Conservation (phyloP, 2,888 invertebrate species). For the Vesta saturnalis region DNA sequence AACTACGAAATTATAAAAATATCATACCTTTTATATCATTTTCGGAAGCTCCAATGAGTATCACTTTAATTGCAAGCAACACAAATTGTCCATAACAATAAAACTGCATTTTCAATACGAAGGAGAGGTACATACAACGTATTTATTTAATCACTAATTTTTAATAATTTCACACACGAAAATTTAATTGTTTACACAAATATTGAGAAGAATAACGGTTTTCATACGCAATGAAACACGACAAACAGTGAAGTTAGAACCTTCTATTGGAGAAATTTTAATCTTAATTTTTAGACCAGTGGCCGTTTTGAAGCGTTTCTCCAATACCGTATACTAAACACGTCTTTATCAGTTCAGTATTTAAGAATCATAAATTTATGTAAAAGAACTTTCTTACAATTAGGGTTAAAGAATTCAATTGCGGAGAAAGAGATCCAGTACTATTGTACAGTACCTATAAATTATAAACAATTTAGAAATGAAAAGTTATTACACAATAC, state of each 20-base stretch:
- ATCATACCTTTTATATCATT: conserved; percentile 58
- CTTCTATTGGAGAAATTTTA: conserved; percentile 57
- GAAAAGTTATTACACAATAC: conserved; percentile 47
- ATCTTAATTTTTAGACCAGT: conserved; percentile 56
- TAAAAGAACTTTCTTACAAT: conserved; percentile 49
- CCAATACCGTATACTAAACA: conserved; percentile 33
- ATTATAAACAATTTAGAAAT: conserved; percentile 44
- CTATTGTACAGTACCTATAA: conserved; percentile 21
- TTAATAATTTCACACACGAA: conserved; percentile 17
- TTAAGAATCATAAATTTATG: conserved; percentile 18
- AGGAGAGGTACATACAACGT: conserved; percentile 56
- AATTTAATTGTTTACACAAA: background rate
- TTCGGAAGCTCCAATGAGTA: conserved; percentile 53
- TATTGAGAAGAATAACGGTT: conserved; percentile 9
- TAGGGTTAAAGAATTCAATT: conserved; percentile 42
- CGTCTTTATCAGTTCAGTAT: conserved; percentile 21
- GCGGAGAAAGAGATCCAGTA: conserved; percentile 26
- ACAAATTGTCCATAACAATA: conserved; percentile 56
- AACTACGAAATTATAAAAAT: conserved; percentile 1
- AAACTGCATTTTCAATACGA: conserved; percentile 55
- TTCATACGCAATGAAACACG: conserved; percentile 28
- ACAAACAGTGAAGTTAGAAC: conserved; percentile 43
- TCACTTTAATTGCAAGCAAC: conserved; percentile 51
- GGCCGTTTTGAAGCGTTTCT: conserved; percentile 52
- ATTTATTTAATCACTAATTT: conserved; percentile 44